Base-by-base conservation (phyloP, 2,888 invertebrate genomes). In the Alsophila aescularia region DNA sequence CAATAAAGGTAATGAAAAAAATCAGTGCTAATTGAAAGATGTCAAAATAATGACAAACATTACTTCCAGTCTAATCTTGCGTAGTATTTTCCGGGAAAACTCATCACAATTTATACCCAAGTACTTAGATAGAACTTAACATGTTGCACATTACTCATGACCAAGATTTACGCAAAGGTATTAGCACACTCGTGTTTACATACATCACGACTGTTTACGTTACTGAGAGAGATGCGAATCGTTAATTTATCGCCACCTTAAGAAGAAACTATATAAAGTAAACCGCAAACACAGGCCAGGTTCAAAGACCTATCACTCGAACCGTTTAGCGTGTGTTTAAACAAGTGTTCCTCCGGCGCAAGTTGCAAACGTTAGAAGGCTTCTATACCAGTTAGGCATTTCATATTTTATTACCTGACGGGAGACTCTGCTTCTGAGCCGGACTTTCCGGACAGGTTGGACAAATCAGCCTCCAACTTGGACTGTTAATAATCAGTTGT, bases 171-270 rank as follows among this genome's bases (percentile, higher is more conserved):
- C 73, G 72, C 69, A 58, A 69, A 74, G 66, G 71, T 80, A 81
- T 79, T 80, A 81, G 81, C 83, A 82, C 79, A 80, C 73, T 72
- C 72, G 73, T 78, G 78, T 81, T 79, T 83, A 72, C 81, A 81
- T 81, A 80, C 77, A 85, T 82, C 81, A 82, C 67, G 66, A 72
- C 63, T 83, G 83, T 87, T 88, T 87, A 86, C 83, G 71, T 80
- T 81, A 69, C 70, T 76, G 66, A 77, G 78, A 77, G 83, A 85
- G 82, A 87, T 87, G 88, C 85, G 85, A 88, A 90, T 90, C 85
- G 86, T 84, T 88, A 88, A 88, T 90, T 87, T 87, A 89, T 89
- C 85, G 80, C 87, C 86, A 85, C 84, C 83, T 86, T 83, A 79
- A 84, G 83, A 76, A 81, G 83, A 78, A 77, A 83, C 83, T 83